Conservation (phyloP, 2,888 invertebrate genomes). For the Cheilosia vulpina region DNA sequence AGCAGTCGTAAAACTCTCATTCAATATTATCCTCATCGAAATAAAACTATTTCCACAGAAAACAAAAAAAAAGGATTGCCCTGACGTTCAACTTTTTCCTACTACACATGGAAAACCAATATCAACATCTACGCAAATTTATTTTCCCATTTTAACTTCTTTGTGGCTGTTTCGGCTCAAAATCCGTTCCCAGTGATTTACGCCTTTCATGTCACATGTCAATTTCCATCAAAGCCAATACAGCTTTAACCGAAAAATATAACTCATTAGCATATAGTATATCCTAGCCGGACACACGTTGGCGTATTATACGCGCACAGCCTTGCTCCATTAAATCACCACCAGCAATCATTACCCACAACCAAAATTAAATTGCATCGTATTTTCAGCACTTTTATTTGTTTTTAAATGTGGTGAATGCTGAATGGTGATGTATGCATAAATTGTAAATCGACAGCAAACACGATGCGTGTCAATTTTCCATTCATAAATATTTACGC, state of each 20-base stretch:
- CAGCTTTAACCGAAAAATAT: slow-evolving; percentile 3
- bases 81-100: too few relatives aligned
- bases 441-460: not conserved
- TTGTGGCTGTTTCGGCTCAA: not conserved
- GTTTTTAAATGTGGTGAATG: not conserved
- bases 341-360: not conserved
- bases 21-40: slow-evolving; percentile 3
- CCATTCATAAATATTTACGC: slow-evolving; percentile 6
- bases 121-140: slow-evolving; percentile 9
- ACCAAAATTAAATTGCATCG: slow-evolving; percentile 1
- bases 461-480: slow-evolving; percentile 1
- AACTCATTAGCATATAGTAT: not conserved
- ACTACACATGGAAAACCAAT: not conserved
- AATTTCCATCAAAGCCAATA: slow-evolving; percentile 25
- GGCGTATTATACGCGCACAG: not conserved
- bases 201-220: slow-evolving; percentile 22
- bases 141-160: not conserved
- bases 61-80: not conserved
- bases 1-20: not conserved
- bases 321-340: slow-evolving; percentile 11
- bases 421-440: not conserved
- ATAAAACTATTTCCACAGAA: not conserved
- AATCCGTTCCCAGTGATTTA: slow-evolving; percentile 11
- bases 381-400: not conserved
- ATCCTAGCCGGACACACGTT: not conserved